Conservation (phyloP, 2,797 vertebrate species). For the Cyprinella venusta region DNA sequence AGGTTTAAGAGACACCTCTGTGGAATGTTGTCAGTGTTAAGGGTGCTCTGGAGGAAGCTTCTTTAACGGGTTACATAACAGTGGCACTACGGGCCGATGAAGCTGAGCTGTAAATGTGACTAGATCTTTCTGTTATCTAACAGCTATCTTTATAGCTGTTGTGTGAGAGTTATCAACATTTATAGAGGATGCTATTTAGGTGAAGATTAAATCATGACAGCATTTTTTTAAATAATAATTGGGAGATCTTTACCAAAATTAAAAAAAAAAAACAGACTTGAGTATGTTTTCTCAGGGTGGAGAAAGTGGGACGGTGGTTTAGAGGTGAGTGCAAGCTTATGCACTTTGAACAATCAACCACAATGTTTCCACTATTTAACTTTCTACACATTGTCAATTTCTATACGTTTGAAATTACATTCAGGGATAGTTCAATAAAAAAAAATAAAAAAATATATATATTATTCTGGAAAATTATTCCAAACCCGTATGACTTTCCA, state of each 20-base stretch:
- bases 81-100: background rate
- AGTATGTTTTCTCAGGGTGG: background rate
- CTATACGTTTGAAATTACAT: background rate
- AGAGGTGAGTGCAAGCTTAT: background rate
- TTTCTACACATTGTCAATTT: background rate
- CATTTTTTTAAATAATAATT: background rate
- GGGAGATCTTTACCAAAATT: background rate
- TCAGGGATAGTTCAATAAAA: background rate
- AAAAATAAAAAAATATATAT: background rate
- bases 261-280: background rate
- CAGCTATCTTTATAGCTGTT: conserved; percentile 2
- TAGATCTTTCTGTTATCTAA: conserved; percentile 13
- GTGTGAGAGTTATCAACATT: conserved; percentile 2
- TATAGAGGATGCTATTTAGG: conserved; percentile 1
- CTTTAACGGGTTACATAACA: conserved; percentile 27
- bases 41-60: conserved; percentile 8
- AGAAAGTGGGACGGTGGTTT: background rate
- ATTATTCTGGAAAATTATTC: no score
- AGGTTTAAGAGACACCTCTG: background rate
- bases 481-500: background rate
- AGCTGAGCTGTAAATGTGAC: conserved; percentile 26
- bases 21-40: conserved; percentile 9
- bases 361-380: background rate
- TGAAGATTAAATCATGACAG: background rate
- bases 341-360: conserved; percentile 7